Conservation (phyloP, 1,140 invertebrate genomes). For the Neodiprion fabricii region DNA sequence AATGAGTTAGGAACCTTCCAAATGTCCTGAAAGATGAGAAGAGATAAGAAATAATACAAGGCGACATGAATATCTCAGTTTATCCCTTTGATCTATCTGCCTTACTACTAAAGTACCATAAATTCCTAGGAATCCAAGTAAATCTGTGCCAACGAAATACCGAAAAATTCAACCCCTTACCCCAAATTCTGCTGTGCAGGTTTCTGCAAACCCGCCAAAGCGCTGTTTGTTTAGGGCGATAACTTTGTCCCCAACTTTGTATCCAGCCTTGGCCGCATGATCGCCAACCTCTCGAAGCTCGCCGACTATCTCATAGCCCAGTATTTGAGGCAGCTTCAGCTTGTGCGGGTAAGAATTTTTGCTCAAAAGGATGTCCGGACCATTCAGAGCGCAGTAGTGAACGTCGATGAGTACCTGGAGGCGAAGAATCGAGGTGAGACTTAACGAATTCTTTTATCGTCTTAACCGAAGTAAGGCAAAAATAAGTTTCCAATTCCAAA, state of each 20-base stretch:
- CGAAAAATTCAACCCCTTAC: conserved; percentile 45
- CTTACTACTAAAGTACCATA: too few species aligned
- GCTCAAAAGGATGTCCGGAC: conserved; percentile 62
- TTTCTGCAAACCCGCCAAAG: conserved; percentile 64
- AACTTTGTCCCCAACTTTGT: conserved; percentile 60
- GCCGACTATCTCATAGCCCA: conserved; percentile 66
- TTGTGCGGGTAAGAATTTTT: conserved; percentile 60
- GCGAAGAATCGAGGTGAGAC: conserved; percentile 16
- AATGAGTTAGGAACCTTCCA: conserved; percentile 63
- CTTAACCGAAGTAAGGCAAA: neutral
- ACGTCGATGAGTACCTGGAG: conserved; percentile 66
- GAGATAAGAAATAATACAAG: conserved; percentile 25
- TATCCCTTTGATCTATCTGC: neutral
- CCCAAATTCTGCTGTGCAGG: conserved; percentile 58
- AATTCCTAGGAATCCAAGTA: too few species aligned
- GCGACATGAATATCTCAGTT: neutral
- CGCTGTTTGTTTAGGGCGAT: conserved; percentile 63
- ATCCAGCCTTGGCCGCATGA: conserved; percentile 41
- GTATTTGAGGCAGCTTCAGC: conserved; percentile 60
- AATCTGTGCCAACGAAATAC: too few species aligned
- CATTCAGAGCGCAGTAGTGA: conserved; percentile 67
- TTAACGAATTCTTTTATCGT: too few species aligned
- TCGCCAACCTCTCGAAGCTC: conserved; percentile 57
- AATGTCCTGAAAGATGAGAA: conserved; percentile 59
- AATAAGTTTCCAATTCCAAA: conserved; percentile 28